Evolutionary conservation across 2,888 invertebrate species (phyloP).

Genomic region (Steinernema carpocapsae): DNA sequence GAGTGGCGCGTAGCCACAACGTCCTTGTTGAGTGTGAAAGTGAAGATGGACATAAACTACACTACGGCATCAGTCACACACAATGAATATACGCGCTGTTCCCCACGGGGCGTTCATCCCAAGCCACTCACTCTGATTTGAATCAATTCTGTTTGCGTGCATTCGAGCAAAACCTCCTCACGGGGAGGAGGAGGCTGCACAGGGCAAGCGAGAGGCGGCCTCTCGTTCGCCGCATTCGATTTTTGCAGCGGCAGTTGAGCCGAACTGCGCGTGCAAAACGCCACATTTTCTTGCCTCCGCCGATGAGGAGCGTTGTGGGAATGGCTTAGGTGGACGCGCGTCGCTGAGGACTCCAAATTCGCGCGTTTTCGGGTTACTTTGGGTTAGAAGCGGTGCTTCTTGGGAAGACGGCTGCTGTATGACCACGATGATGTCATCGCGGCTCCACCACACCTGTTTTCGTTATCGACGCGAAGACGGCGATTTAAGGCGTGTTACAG

Average conservation of each 20-base stretch:
- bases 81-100: too few relatives aligned
- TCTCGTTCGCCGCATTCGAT: constrained; percentile 1
- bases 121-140: neutral
- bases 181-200: neutral
- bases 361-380: neutral
- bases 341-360: neutral
- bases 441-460: constrained; percentile 6
- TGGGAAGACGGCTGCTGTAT: too few relatives aligned
- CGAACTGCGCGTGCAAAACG: constrained; percentile 2
- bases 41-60: constrained; percentile 24
- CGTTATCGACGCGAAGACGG: neutral
- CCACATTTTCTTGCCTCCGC: neutral
- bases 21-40: neutral
- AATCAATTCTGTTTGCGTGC: constrained; percentile 28
- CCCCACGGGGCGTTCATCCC: neutral
- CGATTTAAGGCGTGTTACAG: neutral
- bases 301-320: neutral
- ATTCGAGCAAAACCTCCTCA: constrained; percentile 13
- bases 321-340: neutral
- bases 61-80: constrained; percentile 2
- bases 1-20: neutral
- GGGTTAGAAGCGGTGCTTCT: too few relatives aligned
- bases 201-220: neutral
- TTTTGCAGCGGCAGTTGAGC: neutral
- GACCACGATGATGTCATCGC: neutral